Evolutionary conservation across 1,140 invertebrate genomes (phyloP).

Genomic region (Papilio aristodemus): DNA sequence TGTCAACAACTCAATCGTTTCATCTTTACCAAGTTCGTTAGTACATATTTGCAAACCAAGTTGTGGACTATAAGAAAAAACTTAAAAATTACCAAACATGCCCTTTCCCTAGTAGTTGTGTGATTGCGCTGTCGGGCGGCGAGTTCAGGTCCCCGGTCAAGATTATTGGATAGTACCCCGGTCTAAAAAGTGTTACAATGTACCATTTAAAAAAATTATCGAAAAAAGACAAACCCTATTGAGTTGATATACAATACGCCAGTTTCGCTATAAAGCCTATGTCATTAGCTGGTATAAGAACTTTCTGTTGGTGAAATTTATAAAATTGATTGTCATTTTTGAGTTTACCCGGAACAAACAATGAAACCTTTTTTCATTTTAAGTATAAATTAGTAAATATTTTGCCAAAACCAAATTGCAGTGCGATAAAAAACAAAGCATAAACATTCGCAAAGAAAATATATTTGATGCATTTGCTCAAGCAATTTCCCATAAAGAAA

Average conservation of each 20-base stretch:
- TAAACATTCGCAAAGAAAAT: background rate
- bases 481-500: background rate
- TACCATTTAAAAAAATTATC: background rate
- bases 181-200: constrained; percentile 41
- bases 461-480: background rate
- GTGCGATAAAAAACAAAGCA: background rate
- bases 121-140: constrained; percentile 85
- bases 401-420: background rate
- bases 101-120: constrained; percentile 87
- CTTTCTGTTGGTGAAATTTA: too few species aligned
- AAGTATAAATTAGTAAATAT: background rate
- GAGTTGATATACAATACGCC: background rate
- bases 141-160: constrained; percentile 96
- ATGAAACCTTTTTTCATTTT: too few species aligned
- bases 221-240: background rate
- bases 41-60: too few species aligned
- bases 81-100: constrained; percentile 76
- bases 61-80: background rate
- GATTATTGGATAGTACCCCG: constrained; percentile 87
- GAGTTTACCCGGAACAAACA: too few species aligned
- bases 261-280: too few species aligned
- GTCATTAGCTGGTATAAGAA: too few species aligned
- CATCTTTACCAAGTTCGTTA: too few species aligned
- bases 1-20: too few species aligned
- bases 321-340: too few species aligned